These are phyloP conservation scores for Hypotaenidia okinawae DNA, from an alignment of 2,797 vertebrate species.

Conservation along the genomic window DNA sequence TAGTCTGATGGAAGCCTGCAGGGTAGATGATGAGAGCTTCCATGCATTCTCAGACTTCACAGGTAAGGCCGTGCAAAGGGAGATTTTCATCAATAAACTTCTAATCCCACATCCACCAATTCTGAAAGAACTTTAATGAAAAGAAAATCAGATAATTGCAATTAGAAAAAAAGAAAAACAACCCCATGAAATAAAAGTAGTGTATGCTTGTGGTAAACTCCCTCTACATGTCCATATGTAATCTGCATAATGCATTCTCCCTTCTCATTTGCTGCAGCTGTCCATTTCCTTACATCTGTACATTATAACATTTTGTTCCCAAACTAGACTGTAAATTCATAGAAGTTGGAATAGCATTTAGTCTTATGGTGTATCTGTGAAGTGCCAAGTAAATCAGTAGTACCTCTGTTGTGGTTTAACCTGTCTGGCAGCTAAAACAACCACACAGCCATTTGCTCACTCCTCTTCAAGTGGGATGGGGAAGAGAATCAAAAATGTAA, in stretches of 20 bases:
- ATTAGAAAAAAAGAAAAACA: not conserved
- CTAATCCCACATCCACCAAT: too few relatives aligned
- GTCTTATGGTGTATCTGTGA: not conserved
- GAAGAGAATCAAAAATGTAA: too few relatives aligned
- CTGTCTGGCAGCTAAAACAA: too few relatives aligned
- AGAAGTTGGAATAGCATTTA: not conserved
- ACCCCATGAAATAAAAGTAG: not conserved
- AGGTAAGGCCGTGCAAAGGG: slow-evolving; percentile 77
- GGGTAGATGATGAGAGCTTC: slow-evolving; percentile 84
- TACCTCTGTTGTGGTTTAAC: not conserved
- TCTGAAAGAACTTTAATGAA: not conserved
- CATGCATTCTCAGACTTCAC: slow-evolving; percentile 88
- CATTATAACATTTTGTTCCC: not conserved
- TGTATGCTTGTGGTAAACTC: not conserved
- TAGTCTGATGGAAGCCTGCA: slow-evolving; percentile 93
- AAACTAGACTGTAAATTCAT: not conserved
- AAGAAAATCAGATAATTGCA: not conserved
- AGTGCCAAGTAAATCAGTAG: not conserved
- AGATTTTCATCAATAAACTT: too few relatives aligned
- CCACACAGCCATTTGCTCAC: too few relatives aligned
- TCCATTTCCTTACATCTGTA: not conserved
- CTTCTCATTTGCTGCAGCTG: not conserved
- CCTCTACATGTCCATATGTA: not conserved
- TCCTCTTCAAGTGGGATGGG: too few relatives aligned
- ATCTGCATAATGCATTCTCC: not conserved